Percentiles rank a stretch among this genome's conserved stretches.
Conservation (phyloP, 2,888 invertebrate genomes). For the Drosophila demipolita region DNA sequence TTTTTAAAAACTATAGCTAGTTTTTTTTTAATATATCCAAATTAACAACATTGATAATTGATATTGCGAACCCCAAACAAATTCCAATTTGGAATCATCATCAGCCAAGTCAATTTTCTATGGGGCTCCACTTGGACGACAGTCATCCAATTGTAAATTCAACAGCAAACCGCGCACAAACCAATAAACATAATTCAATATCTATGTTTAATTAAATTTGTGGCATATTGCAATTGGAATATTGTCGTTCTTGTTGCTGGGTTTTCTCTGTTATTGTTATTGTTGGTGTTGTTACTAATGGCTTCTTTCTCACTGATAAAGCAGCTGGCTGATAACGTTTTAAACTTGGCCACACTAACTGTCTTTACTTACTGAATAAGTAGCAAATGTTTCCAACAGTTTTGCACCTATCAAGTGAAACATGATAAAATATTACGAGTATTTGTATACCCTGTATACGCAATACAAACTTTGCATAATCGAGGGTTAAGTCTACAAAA, state of each 20-base stretch:
- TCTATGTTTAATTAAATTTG: constrained; percentile 68
- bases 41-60: not conserved
- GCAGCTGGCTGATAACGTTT: constrained; percentile 16
- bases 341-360: constrained; percentile 1
- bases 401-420: constrained; percentile 7
- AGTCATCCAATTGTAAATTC: constrained; percentile 21
- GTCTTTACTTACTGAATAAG: not conserved
- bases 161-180: not conserved
- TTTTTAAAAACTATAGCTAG: too few species aligned
- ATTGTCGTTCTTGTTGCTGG: constrained; percentile 18
- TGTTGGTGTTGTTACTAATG: not conserved
- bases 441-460: not conserved
- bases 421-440: not conserved
- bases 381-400: not conserved
- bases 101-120: not conserved
- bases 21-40: not conserved
- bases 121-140: not conserved
- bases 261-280: constrained; percentile 27
- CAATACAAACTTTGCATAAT: too few species aligned
- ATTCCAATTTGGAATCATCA: constrained; percentile 17
- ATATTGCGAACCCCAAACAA: not conserved
- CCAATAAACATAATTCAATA: constrained; percentile 55
- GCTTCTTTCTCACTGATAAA: constrained; percentile 16
- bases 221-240: constrained; percentile 51
- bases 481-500: too few species aligned